These are phyloP conservation scores for Emydura subglobosa DNA, from an alignment of 2,113 vertebrate genomes.

Conservation along the genomic window DNA sequence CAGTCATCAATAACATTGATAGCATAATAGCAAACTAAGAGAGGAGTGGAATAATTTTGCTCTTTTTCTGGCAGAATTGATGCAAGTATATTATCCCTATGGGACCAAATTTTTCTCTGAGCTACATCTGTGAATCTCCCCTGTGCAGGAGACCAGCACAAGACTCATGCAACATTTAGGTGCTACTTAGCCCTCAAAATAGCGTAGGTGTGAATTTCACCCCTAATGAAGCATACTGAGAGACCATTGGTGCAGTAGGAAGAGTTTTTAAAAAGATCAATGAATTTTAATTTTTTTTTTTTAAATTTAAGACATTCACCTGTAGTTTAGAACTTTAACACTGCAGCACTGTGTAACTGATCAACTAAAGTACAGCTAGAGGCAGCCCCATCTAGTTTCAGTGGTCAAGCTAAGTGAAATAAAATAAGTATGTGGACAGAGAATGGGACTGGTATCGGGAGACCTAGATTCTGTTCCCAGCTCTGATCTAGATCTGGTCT, in stretches of 20 bases:
- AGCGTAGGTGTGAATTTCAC: background rate
- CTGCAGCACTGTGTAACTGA: background rate
- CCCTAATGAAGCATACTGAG: background rate
- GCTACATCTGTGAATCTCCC: background rate
- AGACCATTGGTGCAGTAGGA: background rate
- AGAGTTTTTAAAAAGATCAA: too few relatives aligned
- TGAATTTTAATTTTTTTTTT: too few relatives aligned
- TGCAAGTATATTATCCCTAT: background rate
- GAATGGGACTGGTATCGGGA: background rate
- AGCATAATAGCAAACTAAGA: background rate
- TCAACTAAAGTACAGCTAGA: accelerated
- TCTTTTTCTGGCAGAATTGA: background rate
- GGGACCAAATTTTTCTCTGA: background rate
- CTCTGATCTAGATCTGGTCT: background rate
- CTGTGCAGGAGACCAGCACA: background rate
- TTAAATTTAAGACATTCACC: background rate
- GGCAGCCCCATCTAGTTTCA: background rate
- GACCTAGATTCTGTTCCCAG: background rate
- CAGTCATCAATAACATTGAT: background rate
- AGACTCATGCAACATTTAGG: background rate
- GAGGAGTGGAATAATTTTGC: background rate
- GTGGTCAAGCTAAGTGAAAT: background rate
- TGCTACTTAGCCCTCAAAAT: background rate
- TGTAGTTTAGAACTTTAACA: accelerated
- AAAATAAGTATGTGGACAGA: accelerated